phyloP scores from a whole-genome alignment of 2,888 invertebrate species.

The Ommatoiulus sabulosus region DNA sequence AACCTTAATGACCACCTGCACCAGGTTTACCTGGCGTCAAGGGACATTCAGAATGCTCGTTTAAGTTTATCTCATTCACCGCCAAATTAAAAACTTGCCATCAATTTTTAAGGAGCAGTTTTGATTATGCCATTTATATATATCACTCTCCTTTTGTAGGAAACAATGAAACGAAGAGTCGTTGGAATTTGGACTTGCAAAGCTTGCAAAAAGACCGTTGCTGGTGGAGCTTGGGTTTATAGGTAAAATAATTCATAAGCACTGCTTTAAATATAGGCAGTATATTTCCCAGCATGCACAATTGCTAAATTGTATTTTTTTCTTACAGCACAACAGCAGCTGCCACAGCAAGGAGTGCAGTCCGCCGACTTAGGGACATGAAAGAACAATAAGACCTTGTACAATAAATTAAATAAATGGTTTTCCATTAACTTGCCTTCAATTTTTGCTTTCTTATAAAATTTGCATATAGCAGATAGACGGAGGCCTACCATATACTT shows the following conservation, averaged over 20 bases:
- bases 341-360: constrained; percentile 96
- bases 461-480: not conserved
- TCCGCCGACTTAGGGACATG: constrained; percentile 94
- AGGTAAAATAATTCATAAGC: constrained; percentile 69
- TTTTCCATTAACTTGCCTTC: not conserved
- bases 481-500: too few species aligned
- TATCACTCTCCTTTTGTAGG: constrained; percentile 76
- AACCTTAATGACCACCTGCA: too few species aligned
- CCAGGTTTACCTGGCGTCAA: too few species aligned
- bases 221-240: constrained; percentile 98
- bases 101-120: too few species aligned
- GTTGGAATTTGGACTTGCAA: constrained; percentile 99
- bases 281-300: not conserved
- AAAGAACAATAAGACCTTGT: constrained; percentile 74
- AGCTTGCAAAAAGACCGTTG: constrained; percentile 96
- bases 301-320: constrained; percentile 56
- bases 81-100: too few species aligned
- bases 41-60: too few species aligned
- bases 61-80: too few species aligned
- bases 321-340: constrained; percentile 86
- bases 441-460: not conserved
- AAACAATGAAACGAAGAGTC: constrained; percentile 96
- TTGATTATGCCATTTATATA: too few species aligned
- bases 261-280: not conserved
- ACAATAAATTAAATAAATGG: constrained; percentile 11